These are phyloP conservation scores for Andrena minutula DNA, from an alignment of 2,888 invertebrate genomes.

Conservation along the genomic window DNA sequence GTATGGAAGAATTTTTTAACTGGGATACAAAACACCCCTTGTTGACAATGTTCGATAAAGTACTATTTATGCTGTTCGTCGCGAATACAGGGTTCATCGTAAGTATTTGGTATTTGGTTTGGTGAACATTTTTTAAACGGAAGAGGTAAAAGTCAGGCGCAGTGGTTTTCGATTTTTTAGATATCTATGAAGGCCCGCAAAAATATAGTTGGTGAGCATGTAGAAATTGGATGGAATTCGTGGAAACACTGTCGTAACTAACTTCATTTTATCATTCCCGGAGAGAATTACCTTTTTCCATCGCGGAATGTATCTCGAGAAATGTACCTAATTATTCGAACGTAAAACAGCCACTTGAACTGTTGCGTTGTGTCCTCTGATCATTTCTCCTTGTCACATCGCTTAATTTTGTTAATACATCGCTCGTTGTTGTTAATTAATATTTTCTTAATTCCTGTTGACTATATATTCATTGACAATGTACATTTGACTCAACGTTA, in stretches of 20 bases:
- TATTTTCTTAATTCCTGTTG: too few species aligned
- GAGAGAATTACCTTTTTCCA: too few species aligned
- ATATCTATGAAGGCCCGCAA: neutral
- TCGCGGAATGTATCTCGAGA: neutral
- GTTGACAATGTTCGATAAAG: too few species aligned
- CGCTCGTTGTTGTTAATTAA: neutral
- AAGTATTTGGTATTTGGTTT: neutral
- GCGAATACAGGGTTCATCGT: neutral
- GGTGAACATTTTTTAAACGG: conserved; percentile 1
- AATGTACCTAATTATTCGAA: neutral
- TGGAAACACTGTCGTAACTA: conserved; percentile 26
- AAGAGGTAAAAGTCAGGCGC: neutral
- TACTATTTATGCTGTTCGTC: too few species aligned
- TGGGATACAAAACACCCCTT: too few species aligned
- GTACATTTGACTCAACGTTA: neutral
- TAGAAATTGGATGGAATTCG: conserved; percentile 40
- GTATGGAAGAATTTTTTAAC: too few species aligned
- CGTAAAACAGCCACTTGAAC: neutral
- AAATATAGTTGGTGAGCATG: conserved; percentile 31
- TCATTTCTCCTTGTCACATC: neutral
- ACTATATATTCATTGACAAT: neutral
- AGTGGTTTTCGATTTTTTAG: conserved; percentile 27
- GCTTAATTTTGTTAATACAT: neutral
- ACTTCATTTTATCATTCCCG: conserved; percentile 38
- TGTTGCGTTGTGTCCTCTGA: neutral